Percentiles rank a stretch among this genome's conserved stretches.
Conservation (phyloP, 2,797 vertebrate genomes). For the Pangasius sanitwongsei region DNA sequence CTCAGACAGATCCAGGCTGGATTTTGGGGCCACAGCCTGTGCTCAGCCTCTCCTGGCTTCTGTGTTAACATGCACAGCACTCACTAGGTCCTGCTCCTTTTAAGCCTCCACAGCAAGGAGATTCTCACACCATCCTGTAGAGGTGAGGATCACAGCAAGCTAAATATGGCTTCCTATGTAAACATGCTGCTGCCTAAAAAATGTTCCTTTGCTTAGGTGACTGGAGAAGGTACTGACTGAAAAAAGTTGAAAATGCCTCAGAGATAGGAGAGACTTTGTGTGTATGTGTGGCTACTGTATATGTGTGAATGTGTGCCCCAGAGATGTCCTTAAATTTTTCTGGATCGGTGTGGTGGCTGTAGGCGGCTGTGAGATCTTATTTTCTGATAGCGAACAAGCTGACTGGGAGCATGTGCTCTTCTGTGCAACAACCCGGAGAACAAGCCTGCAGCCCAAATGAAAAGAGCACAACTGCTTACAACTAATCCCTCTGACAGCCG, state of each 20-base stretch:
- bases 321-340: conserved; percentile 55
- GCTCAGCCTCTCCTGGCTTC: neutral
- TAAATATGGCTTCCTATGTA: conserved; percentile 25
- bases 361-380: conserved; percentile 58
- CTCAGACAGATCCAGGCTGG: conserved; percentile 1
- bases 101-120: neutral
- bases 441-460: conserved; percentile 56
- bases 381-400: conserved; percentile 58
- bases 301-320: conserved; percentile 35
- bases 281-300: conserved; percentile 11
- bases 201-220: neutral
- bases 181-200: neutral
- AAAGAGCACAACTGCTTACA: conserved; percentile 54
- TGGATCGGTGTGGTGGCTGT: conserved; percentile 38
- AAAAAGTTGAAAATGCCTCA: neutral
- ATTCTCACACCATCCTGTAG: conserved; percentile 13
- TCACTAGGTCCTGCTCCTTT: neutral
- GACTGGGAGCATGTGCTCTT: conserved; percentile 51
- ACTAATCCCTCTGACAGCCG: conserved; percentile 53
- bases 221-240: conserved; percentile 25
- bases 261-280: conserved; percentile 29
- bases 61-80: conserved; percentile 6
- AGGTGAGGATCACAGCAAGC: neutral
- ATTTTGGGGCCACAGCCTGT: neutral
- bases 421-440: conserved; percentile 52